Evolutionary conservation across 2,888 invertebrate species (phyloP).

Genomic region (Eledona agricola): DNA sequence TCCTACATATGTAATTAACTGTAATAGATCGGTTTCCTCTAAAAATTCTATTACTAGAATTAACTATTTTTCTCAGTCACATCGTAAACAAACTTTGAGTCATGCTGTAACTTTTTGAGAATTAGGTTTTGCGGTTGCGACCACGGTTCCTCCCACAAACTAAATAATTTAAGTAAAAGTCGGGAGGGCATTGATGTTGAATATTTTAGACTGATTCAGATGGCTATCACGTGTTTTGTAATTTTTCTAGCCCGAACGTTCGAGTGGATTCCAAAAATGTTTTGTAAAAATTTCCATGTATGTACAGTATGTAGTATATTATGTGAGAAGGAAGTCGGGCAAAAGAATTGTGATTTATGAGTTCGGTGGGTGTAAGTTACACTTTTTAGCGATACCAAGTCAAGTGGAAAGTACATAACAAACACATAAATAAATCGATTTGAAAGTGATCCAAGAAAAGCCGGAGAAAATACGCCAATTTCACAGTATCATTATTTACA

Average conservation of each 20-base stretch:
- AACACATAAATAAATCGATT: slow-evolving; percentile 44
- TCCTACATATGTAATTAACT: slow-evolving; percentile 38
- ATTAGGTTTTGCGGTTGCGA: too few species aligned
- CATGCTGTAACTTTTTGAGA: too few species aligned
- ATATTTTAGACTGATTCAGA: too few species aligned
- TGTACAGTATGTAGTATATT: slow-evolving; percentile 3
- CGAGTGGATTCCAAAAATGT: too few species aligned
- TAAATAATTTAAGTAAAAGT: too few species aligned
- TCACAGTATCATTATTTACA: slow-evolving; percentile 41
- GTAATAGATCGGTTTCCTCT: slow-evolving; percentile 36
- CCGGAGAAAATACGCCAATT: slow-evolving; percentile 47
- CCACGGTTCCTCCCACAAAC: too few species aligned
- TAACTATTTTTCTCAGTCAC: slow-evolving; percentile 28
- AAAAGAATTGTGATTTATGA: slow-evolving; percentile 24
- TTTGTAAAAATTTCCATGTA: too few species aligned
- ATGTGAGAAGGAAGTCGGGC: slow-evolving; percentile 6
- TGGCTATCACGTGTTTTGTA: too few species aligned
- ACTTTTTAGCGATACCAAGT: slow-evolving; percentile 24
- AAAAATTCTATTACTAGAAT: slow-evolving; percentile 32
- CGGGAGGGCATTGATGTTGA: too few species aligned
- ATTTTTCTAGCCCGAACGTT: too few species aligned
- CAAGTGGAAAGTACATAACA: slow-evolving; percentile 40
- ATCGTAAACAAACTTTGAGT: slow-evolving; percentile 22
- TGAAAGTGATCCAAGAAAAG: slow-evolving; percentile 53
- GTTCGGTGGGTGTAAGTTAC: slow-evolving; percentile 27